Conservation (phyloP, 2,113 vertebrate genomes). For the Malurus cyaneus region DNA sequence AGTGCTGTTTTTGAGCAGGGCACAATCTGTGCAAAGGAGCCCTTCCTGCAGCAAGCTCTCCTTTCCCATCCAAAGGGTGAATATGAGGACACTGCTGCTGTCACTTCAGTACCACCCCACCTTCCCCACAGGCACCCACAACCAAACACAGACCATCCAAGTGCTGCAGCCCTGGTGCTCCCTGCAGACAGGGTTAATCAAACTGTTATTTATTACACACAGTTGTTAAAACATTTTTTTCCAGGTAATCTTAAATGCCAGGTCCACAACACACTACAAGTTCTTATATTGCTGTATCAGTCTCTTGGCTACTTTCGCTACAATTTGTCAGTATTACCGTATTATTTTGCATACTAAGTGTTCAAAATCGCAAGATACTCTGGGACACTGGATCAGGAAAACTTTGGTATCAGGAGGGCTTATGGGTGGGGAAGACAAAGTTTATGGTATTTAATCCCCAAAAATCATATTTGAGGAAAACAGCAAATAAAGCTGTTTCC, state of each 20-base stretch:
- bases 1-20: neutral
- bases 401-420: neutral
- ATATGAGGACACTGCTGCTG: neutral
- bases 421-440: neutral
- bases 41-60: no score
- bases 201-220: neutral
- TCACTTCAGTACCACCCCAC: no score
- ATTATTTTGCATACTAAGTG: neutral
- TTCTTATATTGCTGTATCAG: neutral
- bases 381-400: neutral
- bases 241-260: neutral
- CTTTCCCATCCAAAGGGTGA: neutral
- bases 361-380: neutral
- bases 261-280: fast-evolving
- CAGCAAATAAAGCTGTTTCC: neutral
- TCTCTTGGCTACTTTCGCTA: neutral
- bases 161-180: neutral
- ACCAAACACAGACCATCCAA: neutral
- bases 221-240: neutral
- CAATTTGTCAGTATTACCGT: fast-evolving
- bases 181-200: neutral
- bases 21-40: neutral
- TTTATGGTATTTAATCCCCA: neutral
- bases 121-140: neutral
- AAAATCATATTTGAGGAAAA: neutral